A percentile compares a stretch with the other conserved stretches of the same genome.
These are phyloP conservation scores for Masnerella sp. DNA, from an alignment of 2,888 invertebrate species.

Conservation along the genomic window DNA sequence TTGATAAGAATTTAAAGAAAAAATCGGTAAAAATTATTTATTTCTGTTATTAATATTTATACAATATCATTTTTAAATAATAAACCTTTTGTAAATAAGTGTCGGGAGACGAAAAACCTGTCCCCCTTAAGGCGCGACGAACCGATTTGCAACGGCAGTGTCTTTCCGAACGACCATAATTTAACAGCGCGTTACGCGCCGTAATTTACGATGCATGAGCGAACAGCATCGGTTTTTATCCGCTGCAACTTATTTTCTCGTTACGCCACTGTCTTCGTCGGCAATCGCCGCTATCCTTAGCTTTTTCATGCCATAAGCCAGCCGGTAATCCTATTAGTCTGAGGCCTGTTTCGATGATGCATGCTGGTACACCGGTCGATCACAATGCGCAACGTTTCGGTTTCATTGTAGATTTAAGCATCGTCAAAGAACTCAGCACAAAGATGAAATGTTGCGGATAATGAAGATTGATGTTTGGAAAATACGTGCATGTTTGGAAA, in stretches of 20 bases:
- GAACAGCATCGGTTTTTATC: constrained; percentile 34
- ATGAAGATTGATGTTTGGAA: too few relatives aligned
- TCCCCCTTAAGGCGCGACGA: constrained; percentile 21
- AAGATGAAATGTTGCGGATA: too few relatives aligned
- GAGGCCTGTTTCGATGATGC: too few relatives aligned
- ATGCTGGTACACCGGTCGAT: constrained; percentile 13
- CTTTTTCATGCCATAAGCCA: constrained; percentile 44
- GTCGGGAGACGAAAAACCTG: constrained; percentile 22
- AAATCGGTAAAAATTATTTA: too few relatives aligned
- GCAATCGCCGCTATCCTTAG: constrained; percentile 32
- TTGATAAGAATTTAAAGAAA: too few relatives aligned
- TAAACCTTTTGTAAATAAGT: too few relatives aligned
- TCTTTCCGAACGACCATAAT: constrained; percentile 44
- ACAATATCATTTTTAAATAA: too few relatives aligned
- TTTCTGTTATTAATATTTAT: too few relatives aligned
- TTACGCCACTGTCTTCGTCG: constrained; percentile 43
- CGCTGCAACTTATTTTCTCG: constrained; percentile 50
- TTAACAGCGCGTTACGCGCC: constrained; percentile 39
- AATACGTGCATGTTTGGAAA: too few relatives aligned
- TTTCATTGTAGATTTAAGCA: too few relatives aligned
- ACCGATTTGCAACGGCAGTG: constrained; percentile 26
- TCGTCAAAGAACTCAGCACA: too few relatives aligned
- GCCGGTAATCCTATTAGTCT: constrained; percentile 68
- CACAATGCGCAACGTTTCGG: too few relatives aligned
- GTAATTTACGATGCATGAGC: constrained; percentile 44